Evolutionary conservation across 2,113 vertebrate species (phyloP), one percentile per base, ranked within the genome.

Genomic region (Hemicordylus capensis): DNA sequence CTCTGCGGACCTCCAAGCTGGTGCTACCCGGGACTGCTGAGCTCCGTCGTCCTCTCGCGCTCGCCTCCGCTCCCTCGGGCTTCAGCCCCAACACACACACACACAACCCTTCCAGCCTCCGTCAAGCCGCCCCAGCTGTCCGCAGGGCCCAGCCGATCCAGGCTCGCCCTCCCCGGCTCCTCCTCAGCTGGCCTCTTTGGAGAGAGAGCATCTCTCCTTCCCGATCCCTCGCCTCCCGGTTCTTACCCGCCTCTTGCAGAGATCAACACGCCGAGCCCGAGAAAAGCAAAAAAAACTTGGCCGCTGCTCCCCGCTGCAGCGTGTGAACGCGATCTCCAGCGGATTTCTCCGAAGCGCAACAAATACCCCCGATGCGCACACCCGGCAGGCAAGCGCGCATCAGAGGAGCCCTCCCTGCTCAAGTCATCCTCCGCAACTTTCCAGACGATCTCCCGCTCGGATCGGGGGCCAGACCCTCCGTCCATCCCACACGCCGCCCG

Each of bases 121-220:
- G 31, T 76, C 48, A 28, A 26, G 28, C n/a, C 64, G 5, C 3
- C 4, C 22, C 28, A 24, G 61, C 77, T 4, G 19, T 46, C 31
- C 54, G 51, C n/a, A 39, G 8, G 64, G 24, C 51, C 39, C 24
- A n/a, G 42, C 81, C 39, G 39, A 22, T 37, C 11, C 24, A 58
- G 81, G 77, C 85, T 66, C n/a, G 48, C 34, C 46, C 2, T 1
- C 15, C 59, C 2, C 28, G 34, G 0, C 56, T 51, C 77, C 76
- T 42, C 70, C 74, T 76, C 85, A 54, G 24, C 78, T 9, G 54
- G 83, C 59, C 72, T 17, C 82, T 70, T 15, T 24, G 19, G 42
- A 75, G n/a, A 61, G 42, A 75, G n/a, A 61, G 26, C 76, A 80
- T 56, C n/a, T 82, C 88, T 75, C 78, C n/a, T 63, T 26, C 63